Evolutionary conservation across 2,113 vertebrate genomes (phyloP).

Genomic region (human): GRCh38 chr2:60309501-60310000

Average conservation of each 20-base stretch:
- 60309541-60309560: constrained; percentile 71
- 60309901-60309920: background rate
- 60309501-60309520: constrained; percentile 79
- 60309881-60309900: background rate
- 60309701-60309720: constrained; percentile 58
- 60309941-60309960: too few relatives aligned
- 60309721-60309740: background rate
- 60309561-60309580: constrained; percentile 69
- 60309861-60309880: constrained; percentile 37
- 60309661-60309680: constrained; percentile 61
- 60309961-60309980: background rate
- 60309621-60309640: constrained; percentile 36
- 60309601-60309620: constrained; percentile 30
- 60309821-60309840: constrained; percentile 39
- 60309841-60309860: constrained; percentile 53
- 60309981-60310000: background rate
- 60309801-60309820: background rate
- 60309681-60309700: constrained; percentile 45
- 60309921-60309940: background rate
- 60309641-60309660: constrained; percentile 49
- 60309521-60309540: constrained; percentile 73
- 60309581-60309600: constrained; percentile 64
- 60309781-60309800: constrained; percentile 5
- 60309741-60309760: constrained; percentile 40
- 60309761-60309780: constrained; percentile 58